These are phyloP conservation scores for Arctopsyche grandis DNA, from an alignment of 1,140 invertebrate genomes.

Conservation along the genomic window DNA sequence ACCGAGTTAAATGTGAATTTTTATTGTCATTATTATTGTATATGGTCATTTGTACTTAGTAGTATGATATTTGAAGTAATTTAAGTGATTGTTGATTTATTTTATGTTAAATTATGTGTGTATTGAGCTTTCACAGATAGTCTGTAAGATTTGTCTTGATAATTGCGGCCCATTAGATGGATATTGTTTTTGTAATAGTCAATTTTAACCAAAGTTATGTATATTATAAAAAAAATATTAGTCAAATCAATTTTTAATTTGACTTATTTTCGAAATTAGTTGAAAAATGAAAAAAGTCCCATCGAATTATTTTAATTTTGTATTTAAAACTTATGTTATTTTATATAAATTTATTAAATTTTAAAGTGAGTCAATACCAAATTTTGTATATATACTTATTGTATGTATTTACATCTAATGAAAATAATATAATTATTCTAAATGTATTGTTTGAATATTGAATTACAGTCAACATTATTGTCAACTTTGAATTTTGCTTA, in stretches of 20 bases:
- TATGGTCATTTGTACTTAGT: constrained; percentile 37
- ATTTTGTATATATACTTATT: too few relatives aligned
- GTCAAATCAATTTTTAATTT: too few relatives aligned
- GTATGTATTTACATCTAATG: too few relatives aligned
- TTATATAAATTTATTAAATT: not conserved
- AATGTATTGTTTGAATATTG: too few relatives aligned
- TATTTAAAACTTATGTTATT: not conserved
- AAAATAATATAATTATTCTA: too few relatives aligned
- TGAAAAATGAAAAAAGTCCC: not conserved
- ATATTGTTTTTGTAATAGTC: constrained; percentile 53
- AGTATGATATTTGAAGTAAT: not conserved
- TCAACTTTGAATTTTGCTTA: constrained; percentile 7
- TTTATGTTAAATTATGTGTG: constrained; percentile 15
- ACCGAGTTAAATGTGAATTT: not conserved
- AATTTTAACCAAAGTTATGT: constrained; percentile 54
- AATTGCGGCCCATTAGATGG: constrained; percentile 51
- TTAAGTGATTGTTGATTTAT: constrained; percentile 26
- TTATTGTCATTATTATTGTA: not conserved
- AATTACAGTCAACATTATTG: not conserved
- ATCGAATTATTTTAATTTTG: not conserved
- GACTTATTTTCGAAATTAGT: too few relatives aligned
- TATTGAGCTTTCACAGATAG: constrained; percentile 9
- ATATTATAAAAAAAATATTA: constrained; percentile 18
- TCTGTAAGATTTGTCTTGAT: constrained; percentile 20
- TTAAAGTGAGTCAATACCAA: too few relatives aligned